Evolutionary conservation across 2,113 vertebrate species (phyloP), one percentile per base, ranked within the genome.

Genomic region (Anolis carolinensis): DNA sequence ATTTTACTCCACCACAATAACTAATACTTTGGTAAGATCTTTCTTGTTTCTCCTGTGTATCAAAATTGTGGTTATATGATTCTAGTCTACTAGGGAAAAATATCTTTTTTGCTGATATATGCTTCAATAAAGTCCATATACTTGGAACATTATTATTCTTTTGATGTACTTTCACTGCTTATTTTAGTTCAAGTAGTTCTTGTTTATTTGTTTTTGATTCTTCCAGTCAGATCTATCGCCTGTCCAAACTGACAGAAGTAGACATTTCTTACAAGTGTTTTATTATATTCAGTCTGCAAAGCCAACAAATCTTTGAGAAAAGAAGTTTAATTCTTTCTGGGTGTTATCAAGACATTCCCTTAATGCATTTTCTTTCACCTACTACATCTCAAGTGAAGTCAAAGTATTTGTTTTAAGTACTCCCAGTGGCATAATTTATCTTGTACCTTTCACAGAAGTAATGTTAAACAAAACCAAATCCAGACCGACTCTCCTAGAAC

Each of bases 401-500:
- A 86, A 79, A 59, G 27, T 59, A 55, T 72, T 79, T 44, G 34
- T 18, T n/a, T 48, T 79, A 39, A 86, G 34, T 62, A 72, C 52
- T 80, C 68, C 62, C 68, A 73, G 68, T 34, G 78, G 21, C n/a
- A 21, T 65, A 68, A 81, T 81, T 93, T 77, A 48, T 80, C 32
- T 67, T 68, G 78, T 27, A 88, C 79, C 25, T 85, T 81, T 84
- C 79, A 23, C 44, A 80, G 44, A 76, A n/a, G 9, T 73, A 71
- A 83, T 85, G 84, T 34, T 8, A 1, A n/a, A 74, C 25, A 81
- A 67, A 90, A 87, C 13, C 23, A 89, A 32, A 9, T 59, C 77
- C 73, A 83, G 50, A 87, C 92, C 87, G 86, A 71, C 72, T 90
- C 85, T 76, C 36, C 78, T 5, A 44, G 25, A 34, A 73, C 36